phyloP scores from a whole-genome alignment of 2,113 vertebrate genomes.

The zebrafish (Danio rerio) region GRCz12tu NC_133177.1:28511001-28511500 shows the following conservation, averaged over 20 bases:
- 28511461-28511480: conserved; percentile 11
- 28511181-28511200: conserved; percentile 24
- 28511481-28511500: neutral
- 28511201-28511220: conserved; percentile 31
- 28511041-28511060: conserved; percentile 18
- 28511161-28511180: conserved; percentile 32
- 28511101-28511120: conserved; percentile 22
- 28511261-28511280: neutral
- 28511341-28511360: conserved; percentile 32
- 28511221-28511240: conserved; percentile 38
- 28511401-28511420: conserved; percentile 3
- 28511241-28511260: neutral
- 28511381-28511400: conserved; percentile 31
- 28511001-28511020: neutral
- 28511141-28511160: conserved; percentile 33
- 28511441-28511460: neutral
- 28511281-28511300: conserved; percentile 35
- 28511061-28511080: conserved; percentile 18
- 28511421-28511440: conserved; percentile 7
- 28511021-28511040: neutral
- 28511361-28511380: conserved; percentile 31
- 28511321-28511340: conserved; percentile 26
- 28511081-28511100: neutral
- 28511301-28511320: conserved; percentile 15
- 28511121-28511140: conserved; percentile 43